These are phyloP conservation scores for Diachrysia chrysitis DNA, from an alignment of 2,888 invertebrate species.

Conservation along the genomic window DNA sequence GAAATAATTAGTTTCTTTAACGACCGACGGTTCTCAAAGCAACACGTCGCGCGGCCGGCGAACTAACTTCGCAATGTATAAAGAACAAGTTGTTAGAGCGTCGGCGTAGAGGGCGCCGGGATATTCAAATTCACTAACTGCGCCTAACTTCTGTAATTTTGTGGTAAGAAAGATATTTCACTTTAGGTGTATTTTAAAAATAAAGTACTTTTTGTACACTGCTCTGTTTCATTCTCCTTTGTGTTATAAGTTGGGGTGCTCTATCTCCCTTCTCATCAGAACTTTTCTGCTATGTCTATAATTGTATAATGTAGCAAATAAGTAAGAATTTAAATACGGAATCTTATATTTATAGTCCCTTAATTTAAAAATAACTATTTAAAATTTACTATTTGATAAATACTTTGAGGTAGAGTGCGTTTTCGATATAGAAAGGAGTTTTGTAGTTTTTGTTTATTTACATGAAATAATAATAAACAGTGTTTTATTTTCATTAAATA, in stretches of 20 bases:
- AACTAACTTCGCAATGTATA: conserved; percentile 60
- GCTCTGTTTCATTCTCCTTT: neutral
- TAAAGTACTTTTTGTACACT: neutral
- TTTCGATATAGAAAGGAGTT: too few species aligned
- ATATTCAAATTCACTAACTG: conserved; percentile 44
- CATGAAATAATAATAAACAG: too few species aligned
- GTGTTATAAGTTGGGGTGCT: neutral
- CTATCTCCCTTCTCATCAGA: neutral
- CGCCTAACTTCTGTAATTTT: conserved; percentile 38
- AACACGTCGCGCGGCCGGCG: conserved; percentile 51
- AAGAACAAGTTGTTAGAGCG: conserved; percentile 60
- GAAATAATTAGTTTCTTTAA: conserved; percentile 83
- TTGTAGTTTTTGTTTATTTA: too few species aligned
- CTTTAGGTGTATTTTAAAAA: conserved; percentile 5
- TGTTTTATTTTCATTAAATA: too few species aligned
- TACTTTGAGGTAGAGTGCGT: too few species aligned
- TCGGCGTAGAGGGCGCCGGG: conserved; percentile 20
- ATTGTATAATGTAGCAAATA: neutral
- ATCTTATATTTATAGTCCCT: neutral
- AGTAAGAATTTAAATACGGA: neutral
- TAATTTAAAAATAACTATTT: too few species aligned
- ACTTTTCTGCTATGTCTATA: neutral
- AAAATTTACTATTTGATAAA: too few species aligned
- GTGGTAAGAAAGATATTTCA: conserved; percentile 32
- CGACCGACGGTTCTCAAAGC: conserved; percentile 71